Conservation (phyloP, 2,888 invertebrate genomes). For the Drosophila ustulata region DNA sequence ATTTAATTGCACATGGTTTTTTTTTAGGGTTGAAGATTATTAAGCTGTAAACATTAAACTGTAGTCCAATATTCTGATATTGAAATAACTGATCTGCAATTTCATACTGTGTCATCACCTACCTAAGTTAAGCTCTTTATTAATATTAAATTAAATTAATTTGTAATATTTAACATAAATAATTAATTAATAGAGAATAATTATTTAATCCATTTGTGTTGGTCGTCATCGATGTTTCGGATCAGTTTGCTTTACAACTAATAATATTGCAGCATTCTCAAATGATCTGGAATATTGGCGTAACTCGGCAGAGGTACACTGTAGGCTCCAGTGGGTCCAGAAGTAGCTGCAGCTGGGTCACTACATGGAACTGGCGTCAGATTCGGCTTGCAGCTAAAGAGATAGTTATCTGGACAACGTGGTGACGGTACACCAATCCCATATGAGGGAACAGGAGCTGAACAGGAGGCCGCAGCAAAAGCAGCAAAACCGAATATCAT, state of each 20-base stretch:
- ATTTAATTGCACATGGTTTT: too few relatives aligned
- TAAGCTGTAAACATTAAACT: too few relatives aligned
- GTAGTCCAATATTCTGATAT: too few relatives aligned
- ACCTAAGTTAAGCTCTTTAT: slow-evolving; percentile 34
- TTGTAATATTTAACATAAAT: slow-evolving; percentile 7
- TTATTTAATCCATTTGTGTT: slow-evolving; percentile 1
- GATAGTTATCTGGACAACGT: slow-evolving; percentile 71
- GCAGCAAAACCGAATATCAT: slow-evolving; percentile 39
- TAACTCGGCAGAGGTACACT: slow-evolving; percentile 49
- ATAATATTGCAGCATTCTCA: slow-evolving; percentile 27
- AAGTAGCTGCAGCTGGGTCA: slow-evolving; percentile 31
- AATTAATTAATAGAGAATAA: background rate
- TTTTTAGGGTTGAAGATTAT: too few relatives aligned
- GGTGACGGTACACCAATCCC: slow-evolving; percentile 57
- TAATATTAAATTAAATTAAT: background rate
- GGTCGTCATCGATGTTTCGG: slow-evolving; percentile 21
- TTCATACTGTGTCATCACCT: slow-evolving; percentile 54
- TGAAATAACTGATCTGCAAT: background rate
- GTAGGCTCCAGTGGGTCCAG: slow-evolving; percentile 63
- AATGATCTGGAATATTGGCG: slow-evolving; percentile 28
- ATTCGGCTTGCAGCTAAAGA: slow-evolving; percentile 78
- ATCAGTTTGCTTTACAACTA: background rate
- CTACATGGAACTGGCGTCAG: slow-evolving; percentile 67
- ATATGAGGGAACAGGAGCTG: slow-evolving; percentile 9
- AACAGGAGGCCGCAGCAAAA: slow-evolving; percentile 45